Base-by-base conservation (phyloP, 2,888 invertebrate genomes). In the Drosophila meridionalis region DNA sequence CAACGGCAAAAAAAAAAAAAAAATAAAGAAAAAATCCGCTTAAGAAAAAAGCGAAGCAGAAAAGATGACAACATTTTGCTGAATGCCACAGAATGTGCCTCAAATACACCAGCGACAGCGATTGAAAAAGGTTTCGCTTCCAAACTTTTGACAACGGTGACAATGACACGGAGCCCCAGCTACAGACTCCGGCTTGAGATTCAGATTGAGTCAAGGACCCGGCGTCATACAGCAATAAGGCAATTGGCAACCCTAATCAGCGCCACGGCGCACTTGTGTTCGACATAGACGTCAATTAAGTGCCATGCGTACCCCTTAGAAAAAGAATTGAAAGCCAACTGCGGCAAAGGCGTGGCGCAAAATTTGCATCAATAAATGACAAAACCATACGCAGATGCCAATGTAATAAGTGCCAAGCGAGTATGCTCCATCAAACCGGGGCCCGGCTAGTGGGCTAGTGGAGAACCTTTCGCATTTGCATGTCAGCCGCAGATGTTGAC, bases 321-420 rank as follows among this genome's bases (percentile, higher is more conserved):
- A 42, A 42, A n/a, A 7, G 40, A 7, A 32, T n/a, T 11, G 28
- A 43, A 26, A 45, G 32, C 34, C 52, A 52, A 26, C 52, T 36
- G 52, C n/a, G 61, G 60, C 71, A 60, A 59, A 58, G 61, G 67
- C 78, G 52, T 81, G 78, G 48, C 60, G 59, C 20, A 64, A 82
- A 83, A 87, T 87, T 85, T 89, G 83, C 89, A 87, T 89, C 89
- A 87, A 87, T 87, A 87, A 89, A 87, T 89, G 87, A 83, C 87
- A 87, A 87, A 87, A 88, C 83, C 85, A 88, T 85, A 80, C 89
- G 89, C 82, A 82, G 84, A 87, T 83, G 87, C 87, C 87, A 83
- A 85, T 84, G 85, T 87, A 85, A 89, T 89, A 87, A 89, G 86
- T 87, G 86, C 87, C 89, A 84, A 74, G 61, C 69, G 77, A 87